Conservation (phyloP, 2,113 vertebrate genomes). For the Xenopus borealis region DNA sequence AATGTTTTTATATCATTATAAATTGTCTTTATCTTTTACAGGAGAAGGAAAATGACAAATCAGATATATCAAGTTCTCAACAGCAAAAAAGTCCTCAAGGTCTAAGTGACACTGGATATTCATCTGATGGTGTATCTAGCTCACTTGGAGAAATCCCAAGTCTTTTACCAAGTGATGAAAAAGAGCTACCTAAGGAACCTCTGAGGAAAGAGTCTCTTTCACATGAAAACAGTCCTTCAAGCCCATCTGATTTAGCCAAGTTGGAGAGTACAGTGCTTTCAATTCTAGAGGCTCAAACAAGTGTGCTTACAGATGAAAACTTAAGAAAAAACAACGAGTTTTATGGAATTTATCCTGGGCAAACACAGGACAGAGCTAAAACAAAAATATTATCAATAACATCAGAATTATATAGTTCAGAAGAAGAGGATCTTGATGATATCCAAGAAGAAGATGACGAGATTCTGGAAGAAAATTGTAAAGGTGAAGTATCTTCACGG, state of each 20-base stretch:
- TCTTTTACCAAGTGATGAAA: slow-evolving; percentile 70
- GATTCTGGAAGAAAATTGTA: slow-evolving; percentile 43
- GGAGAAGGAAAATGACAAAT: slow-evolving; percentile 79
- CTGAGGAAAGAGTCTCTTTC: slow-evolving; percentile 64
- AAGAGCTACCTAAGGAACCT: slow-evolving; percentile 70
- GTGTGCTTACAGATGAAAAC: slow-evolving; percentile 61
- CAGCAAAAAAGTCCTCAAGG: slow-evolving; percentile 80
- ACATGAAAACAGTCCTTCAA: slow-evolving; percentile 79
- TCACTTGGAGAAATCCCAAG: slow-evolving; percentile 78
- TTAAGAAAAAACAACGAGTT: slow-evolving; percentile 57
- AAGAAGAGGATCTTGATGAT: slow-evolving; percentile 70
- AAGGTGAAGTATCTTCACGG: slow-evolving; percentile 49
- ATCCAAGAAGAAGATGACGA: slow-evolving; percentile 52
- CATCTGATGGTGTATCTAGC: slow-evolving; percentile 78
- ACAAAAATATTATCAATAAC: slow-evolving; percentile 66
- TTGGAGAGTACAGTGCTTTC: slow-evolving; percentile 90
- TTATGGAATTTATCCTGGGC: slow-evolving; percentile 52
- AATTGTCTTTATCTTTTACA: slow-evolving; percentile 49
- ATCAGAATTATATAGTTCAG: slow-evolving; percentile 72
- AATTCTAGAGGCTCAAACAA: slow-evolving; percentile 85
- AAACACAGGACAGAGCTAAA: slow-evolving; percentile 69
- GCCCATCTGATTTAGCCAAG: slow-evolving; percentile 88
- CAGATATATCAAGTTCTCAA: slow-evolving; percentile 71
- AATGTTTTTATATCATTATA: too few relatives aligned
- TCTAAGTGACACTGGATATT: slow-evolving; percentile 78